phyloP scores from a whole-genome alignment of 2,113 vertebrate species.

The Elgaria multicarinata region DNA sequence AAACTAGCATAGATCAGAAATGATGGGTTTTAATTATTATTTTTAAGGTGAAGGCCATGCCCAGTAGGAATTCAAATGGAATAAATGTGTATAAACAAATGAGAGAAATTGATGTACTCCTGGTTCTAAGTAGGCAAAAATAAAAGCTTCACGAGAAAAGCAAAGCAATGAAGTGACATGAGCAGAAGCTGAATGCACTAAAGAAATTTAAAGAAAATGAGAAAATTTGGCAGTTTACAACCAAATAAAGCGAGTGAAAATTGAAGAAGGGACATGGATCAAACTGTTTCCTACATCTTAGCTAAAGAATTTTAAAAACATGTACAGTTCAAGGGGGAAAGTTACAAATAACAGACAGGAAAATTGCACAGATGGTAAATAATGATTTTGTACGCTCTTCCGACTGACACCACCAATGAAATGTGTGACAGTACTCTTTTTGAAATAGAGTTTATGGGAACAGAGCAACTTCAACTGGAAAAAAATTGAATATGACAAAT shows the following conservation, averaged over 20 bases:
- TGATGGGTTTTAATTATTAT: not conserved
- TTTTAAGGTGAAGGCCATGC: not conserved
- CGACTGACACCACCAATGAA: not conserved
- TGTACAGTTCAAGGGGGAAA: conserved; percentile 6
- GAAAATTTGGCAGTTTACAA: conserved; percentile 7
- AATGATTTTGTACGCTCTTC: conserved; percentile 34
- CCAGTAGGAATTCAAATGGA: conserved; percentile 8
- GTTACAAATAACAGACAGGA: conserved; percentile 30
- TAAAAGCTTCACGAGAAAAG: not conserved
- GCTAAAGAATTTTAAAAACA: conserved; percentile 20
- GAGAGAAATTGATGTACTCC: not conserved
- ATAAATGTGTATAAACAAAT: not conserved
- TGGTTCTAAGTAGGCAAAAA: not conserved
- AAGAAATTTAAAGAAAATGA: not conserved
- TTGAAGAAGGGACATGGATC: not conserved
- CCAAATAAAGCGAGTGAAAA: conserved; percentile 10
- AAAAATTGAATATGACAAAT: not conserved
- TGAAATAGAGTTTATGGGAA: not conserved
- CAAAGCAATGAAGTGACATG: not conserved
- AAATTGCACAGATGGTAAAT: conserved; percentile 25
- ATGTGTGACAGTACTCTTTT: not conserved
- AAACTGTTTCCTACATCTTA: not conserved
- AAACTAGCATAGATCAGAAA: not conserved
- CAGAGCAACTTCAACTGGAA: not conserved
- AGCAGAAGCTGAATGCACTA: not conserved